Conservation (phyloP, 2,113 vertebrate species). For the Xyliphius kryptos region DNA sequence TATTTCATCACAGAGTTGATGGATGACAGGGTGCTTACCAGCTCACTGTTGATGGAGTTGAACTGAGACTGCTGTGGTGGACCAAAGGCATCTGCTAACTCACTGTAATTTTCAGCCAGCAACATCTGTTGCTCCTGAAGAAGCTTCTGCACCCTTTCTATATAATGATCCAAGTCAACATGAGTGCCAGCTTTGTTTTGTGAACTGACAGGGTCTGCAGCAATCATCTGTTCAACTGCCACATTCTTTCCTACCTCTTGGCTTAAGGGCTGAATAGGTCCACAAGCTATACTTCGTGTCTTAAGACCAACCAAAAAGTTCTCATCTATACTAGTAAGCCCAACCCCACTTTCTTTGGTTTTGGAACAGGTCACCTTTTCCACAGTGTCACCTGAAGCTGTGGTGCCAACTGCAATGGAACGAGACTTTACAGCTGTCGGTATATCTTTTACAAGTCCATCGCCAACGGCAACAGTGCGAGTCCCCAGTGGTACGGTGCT, state of each 20-base stretch:
- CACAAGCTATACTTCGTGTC: slow-evolving; percentile 87
- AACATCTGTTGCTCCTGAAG: slow-evolving; percentile 89
- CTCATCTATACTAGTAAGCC: slow-evolving; percentile 74
- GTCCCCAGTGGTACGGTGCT: slow-evolving; percentile 64
- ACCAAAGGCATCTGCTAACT: slow-evolving; percentile 88
- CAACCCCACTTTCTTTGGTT: slow-evolving; percentile 85
- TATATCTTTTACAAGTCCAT: slow-evolving; percentile 83
- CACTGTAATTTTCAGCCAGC: slow-evolving; percentile 89
- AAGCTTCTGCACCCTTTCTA: slow-evolving; percentile 86
- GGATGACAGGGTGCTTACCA: slow-evolving; percentile 86
- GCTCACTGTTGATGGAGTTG: slow-evolving; percentile 88
- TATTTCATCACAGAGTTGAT: slow-evolving; percentile 89
- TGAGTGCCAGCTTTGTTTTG: slow-evolving; percentile 49
- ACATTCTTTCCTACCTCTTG: slow-evolving; percentile 56
- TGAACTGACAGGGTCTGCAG: slow-evolving; percentile 11
- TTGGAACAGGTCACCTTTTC: slow-evolving; percentile 62
- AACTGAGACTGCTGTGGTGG: slow-evolving; percentile 84
- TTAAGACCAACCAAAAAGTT: slow-evolving; percentile 88
- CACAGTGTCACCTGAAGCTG: slow-evolving; percentile 54
- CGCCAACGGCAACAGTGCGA: slow-evolving; percentile 77
- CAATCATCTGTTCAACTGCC: slow-evolving; percentile 54
- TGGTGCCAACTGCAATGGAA: slow-evolving; percentile 81
- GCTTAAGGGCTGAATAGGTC: slow-evolving; percentile 63
- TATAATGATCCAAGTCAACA: slow-evolving; percentile 83
- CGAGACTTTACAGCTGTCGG: slow-evolving; percentile 61